Base-by-base conservation (phyloP, 2,113 vertebrate species). In the Ranitomeya imitator region DNA sequence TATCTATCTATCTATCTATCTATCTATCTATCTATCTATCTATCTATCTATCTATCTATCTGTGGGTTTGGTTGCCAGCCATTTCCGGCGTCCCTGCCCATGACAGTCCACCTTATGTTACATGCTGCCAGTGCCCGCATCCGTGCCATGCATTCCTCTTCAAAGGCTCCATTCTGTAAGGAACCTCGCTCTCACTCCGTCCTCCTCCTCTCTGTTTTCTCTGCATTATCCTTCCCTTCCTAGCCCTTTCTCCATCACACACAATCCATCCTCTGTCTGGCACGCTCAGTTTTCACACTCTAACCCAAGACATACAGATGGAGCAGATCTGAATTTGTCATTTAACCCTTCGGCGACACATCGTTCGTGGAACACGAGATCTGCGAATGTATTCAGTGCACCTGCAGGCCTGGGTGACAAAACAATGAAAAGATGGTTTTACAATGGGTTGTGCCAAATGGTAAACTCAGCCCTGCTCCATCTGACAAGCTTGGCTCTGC, bases 231-330 rank as follows among this genome's bases (percentile, higher is more conserved):
- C 81, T 51, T 67, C 51, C 81, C 61, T 83, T 83, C 78, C 78
- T 80, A 80, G n/a, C 16, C 23, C 78, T 80, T 80, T 80, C 54
- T 83, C 61, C 54, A 12, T 69, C 37, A 67, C 61, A 65, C 59
- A 83, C 81, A 83, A 83, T 83, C 45, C 45, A 52, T 83, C 37
- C 61, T 83, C 81, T 83, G 81, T 83, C 61, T 83, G 81, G 51
- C 81, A n/a, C 81, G 54, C 54, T 83, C 61, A 12, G 21, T 67
- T 83, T 83, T 67, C 81, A 83, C 61, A 83, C 61, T 51, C 37
- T 23, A 23, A 51, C 45, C 37, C 61, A 0, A 8, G 13, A 82
- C 60, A 57, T 59, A 52, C 16, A 51, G 55, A 59, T 16, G 55
- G 23, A 80, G 78, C 73, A 51, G 73, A 76, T 37, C 73, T 52